Evolutionary conservation across 1,140 invertebrate genomes (phyloP).

Genomic region (Drosophila lowei): DNA sequence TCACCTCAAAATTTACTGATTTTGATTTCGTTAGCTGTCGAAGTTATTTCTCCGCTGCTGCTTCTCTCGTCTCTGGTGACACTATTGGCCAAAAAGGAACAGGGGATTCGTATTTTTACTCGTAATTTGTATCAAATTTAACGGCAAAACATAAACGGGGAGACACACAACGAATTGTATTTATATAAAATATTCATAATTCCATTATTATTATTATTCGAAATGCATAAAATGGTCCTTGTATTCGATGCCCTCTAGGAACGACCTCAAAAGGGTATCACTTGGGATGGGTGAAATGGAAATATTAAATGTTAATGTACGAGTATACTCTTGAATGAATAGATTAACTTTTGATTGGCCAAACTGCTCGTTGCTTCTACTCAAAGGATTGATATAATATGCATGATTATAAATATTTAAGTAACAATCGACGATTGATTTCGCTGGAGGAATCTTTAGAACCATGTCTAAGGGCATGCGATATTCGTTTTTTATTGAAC

Average conservation of each 20-base stretch:
- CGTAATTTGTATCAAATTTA: constrained; percentile 49
- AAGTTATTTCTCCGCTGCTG: constrained; percentile 1
- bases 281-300: constrained; percentile 7
- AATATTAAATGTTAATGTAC: constrained; percentile 4
- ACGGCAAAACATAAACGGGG: constrained; percentile 26
- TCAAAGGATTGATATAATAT: background rate
- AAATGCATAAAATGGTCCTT: constrained; percentile 40
- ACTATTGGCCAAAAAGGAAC: background rate
- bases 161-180: constrained; percentile 8
- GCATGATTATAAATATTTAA: constrained; percentile 9
- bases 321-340: constrained; percentile 11
- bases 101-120: constrained; percentile 15
- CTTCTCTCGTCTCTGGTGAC: constrained; percentile 7
- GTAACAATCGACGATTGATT: background rate
- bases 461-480: constrained; percentile 18
- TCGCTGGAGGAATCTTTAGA: too few species aligned
- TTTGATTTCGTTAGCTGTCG: constrained; percentile 27
- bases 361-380: background rate
- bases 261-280: constrained; percentile 7
- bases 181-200: constrained; percentile 73
- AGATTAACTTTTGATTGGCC: constrained; percentile 30
- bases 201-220: constrained; percentile 63
- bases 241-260: constrained; percentile 38
- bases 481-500: constrained; percentile 23
- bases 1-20: constrained; percentile 46